A percentile compares a stretch with the other conserved stretches of the same genome.
These are phyloP conservation scores for Kryphioiulus occultus DNA, from an alignment of 2,888 invertebrate species.

Conservation along the genomic window DNA sequence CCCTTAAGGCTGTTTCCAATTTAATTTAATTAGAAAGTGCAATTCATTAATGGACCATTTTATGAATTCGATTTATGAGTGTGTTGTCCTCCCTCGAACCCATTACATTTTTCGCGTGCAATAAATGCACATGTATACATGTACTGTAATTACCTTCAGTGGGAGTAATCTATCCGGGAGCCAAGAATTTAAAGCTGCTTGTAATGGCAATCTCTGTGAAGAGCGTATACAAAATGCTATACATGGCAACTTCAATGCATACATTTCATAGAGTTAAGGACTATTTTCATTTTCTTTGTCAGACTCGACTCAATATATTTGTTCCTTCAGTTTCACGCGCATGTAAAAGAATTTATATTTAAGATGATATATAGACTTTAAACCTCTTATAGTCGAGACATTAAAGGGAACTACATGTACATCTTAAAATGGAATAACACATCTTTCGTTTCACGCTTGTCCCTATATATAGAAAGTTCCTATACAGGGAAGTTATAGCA, in stretches of 20 bases:
- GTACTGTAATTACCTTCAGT: not conserved
- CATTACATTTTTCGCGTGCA: not conserved
- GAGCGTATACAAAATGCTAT: not conserved
- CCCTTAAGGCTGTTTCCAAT: not conserved
- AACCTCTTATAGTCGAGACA: not conserved
- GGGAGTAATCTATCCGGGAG: not conserved
- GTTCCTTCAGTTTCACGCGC: not conserved
- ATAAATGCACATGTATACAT: not conserved
- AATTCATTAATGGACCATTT: not conserved
- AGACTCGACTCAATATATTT: not conserved
- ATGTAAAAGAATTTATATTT: not conserved
- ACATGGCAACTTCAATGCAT: not conserved
- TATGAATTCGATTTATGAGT: not conserved
- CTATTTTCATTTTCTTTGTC: not conserved
- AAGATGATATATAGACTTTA: not conserved
- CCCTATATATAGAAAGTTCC: not conserved
- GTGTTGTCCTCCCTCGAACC: not conserved
- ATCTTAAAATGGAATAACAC: not conserved
- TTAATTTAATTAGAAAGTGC: constrained; percentile 4
- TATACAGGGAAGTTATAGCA: not conserved
- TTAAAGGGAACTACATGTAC: not conserved
- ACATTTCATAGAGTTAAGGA: not conserved
- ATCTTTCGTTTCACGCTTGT: not conserved
- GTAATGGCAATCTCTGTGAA: not conserved
- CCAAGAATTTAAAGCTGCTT: not conserved